phyloP scores from a whole-genome alignment of 2,888 invertebrate genomes.

The Auanema freiburgensis region DNA sequence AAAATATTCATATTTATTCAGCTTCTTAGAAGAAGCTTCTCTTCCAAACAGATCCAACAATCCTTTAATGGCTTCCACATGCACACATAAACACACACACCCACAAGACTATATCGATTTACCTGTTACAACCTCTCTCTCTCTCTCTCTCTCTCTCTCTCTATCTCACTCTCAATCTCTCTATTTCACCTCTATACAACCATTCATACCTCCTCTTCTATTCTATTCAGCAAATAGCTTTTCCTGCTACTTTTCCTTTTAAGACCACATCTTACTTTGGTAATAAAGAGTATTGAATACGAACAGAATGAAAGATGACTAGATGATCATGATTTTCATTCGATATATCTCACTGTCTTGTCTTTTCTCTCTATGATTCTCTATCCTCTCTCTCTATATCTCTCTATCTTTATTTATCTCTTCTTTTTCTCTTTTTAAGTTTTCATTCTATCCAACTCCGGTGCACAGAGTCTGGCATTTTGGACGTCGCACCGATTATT shows the following conservation, averaged over 20 bases:
- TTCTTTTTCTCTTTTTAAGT: constrained; percentile 1
- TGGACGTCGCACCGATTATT: background rate
- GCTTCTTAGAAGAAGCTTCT: too few relatives aligned
- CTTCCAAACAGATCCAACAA: too few relatives aligned
- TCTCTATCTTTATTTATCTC: background rate
- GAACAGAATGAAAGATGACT: background rate
- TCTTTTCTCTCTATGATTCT: background rate
- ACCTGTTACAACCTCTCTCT: background rate
- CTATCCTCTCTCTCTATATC: background rate
- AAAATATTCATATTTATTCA: too few relatives aligned
- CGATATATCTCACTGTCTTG: constrained; percentile 4
- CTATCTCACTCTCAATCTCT: background rate
- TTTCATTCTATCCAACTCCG: background rate
- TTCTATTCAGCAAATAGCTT: background rate
- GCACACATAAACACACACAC: too few relatives aligned
- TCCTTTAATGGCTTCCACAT: too few relatives aligned
- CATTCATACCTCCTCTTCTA: background rate
- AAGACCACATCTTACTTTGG: too few relatives aligned
- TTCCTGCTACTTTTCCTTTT: too few relatives aligned
- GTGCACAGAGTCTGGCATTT: constrained; percentile 1
- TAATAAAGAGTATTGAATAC: too few relatives aligned
- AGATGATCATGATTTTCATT: background rate
- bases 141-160: background rate
- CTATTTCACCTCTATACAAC: background rate
- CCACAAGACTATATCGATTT: too few relatives aligned